Base-by-base conservation (phyloP, 1,140 invertebrate genomes). In the Dysdera silvatica region DNA sequence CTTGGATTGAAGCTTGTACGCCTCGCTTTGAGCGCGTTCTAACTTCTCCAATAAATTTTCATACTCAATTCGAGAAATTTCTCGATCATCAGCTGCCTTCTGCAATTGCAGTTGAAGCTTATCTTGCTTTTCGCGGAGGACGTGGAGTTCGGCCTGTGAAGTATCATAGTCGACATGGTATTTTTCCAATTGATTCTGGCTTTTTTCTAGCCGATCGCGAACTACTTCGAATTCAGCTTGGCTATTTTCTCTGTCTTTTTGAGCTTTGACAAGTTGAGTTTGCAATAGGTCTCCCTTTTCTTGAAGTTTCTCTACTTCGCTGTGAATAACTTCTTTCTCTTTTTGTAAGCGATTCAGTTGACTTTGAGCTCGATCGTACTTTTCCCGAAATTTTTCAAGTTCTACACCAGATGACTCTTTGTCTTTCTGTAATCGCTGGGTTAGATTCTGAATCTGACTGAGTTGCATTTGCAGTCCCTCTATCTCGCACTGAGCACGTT, bases 41-140 rank as follows among this genome's bases (percentile, higher is more conserved):
- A 91, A 89, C 80, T 94, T 94, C 77, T 94, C 91, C 68, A 91
- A 78, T 76, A 92, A 84, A 77, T 91, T 88, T 72, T 95, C 90
- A 72, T 91, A 88, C 77, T 95, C 91, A 76, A 90, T 89, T 78
- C 88, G 87, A 37, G 87, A 84, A 49, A 81, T 85, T 70, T 95
- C 91, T 71, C 89, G 87, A 70, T 95, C 91, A 70, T 95, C 91
- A 57, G 89, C 81, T 0, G 86, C 83, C 76, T 91, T 91, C 71
- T 85, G 85, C 52, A 86, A 80, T 29, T 85, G 81, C 64, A 87
- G 84, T 35, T 91, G 83, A 33, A 86, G 81, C 74, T 94, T 94
- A 49, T 94, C 91, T 37, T 91, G 75, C 77, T 93, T 92, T 41
- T 95, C 91, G 74, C 91, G 91, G n/a, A 92, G 75, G 61, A 92